A percentile compares a stretch with the other conserved stretches of the same genome.
These are phyloP conservation scores for Apamea anceps DNA, from an alignment of 2,888 invertebrate species.

Conservation along the genomic window DNA sequence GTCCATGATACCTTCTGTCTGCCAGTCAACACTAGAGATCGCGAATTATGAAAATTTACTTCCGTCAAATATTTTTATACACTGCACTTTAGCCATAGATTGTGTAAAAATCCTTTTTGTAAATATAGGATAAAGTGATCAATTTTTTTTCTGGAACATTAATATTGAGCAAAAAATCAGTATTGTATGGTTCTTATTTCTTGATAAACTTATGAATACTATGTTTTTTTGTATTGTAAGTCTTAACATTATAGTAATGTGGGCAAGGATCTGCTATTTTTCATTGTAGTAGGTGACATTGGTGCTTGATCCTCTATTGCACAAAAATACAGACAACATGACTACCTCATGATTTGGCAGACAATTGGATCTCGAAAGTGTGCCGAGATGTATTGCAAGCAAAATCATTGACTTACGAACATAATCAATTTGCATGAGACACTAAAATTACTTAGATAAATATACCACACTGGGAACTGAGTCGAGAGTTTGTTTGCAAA, in stretches of 20 bases:
- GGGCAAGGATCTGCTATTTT: conserved; percentile 59
- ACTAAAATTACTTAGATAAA: conserved; percentile 41
- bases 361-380: conserved; percentile 73
- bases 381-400: conserved; percentile 55
- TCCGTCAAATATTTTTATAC: conserved; percentile 76
- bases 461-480: conserved; percentile 9
- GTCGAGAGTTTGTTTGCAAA: conserved; percentile 59
- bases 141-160: conserved; percentile 61
- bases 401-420: conserved; percentile 46
- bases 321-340: conserved; percentile 79
- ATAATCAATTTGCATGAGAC: conserved; percentile 28
- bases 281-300: conserved; percentile 64
- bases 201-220: conserved; percentile 61
- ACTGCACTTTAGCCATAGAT: conserved; percentile 76
- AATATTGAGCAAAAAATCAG: conserved; percentile 72
- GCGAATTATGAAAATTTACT: conserved; percentile 69
- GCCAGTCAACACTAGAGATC: conserved; percentile 73
- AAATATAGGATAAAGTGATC: conserved; percentile 80
- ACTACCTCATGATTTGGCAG: conserved; percentile 88
- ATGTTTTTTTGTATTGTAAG: conserved; percentile 63
- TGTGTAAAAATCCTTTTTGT: conserved; percentile 77
- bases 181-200: conserved; percentile 69
- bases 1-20: conserved; percentile 73
- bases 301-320: conserved; percentile 77
- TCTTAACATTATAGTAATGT: conserved; percentile 55